Conservation (phyloP, 2,888 invertebrate species). For the Hyles lineata region DNA sequence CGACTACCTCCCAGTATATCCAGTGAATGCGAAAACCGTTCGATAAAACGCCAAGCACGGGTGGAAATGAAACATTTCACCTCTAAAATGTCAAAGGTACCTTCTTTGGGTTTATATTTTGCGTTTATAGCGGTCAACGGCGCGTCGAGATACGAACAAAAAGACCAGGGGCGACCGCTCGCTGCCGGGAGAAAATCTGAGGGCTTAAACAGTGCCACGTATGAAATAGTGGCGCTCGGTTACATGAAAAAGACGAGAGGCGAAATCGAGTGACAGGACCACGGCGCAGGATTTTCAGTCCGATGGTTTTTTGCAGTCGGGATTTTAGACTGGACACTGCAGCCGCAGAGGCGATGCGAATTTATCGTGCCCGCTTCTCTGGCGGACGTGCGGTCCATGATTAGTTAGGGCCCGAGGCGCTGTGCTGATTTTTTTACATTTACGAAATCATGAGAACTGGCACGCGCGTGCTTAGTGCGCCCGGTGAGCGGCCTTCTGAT, state of each 20-base stretch:
- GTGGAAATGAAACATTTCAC: conserved; percentile 78
- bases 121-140: conserved; percentile 82
- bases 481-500: neutral
- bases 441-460: conserved; percentile 13
- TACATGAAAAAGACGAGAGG: conserved; percentile 84
- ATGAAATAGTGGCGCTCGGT: conserved; percentile 83
- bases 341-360: conserved; percentile 70
- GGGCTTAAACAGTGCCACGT: conserved; percentile 84
- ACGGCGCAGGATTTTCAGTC: conserved; percentile 79
- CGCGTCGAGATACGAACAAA: conserved; percentile 77
- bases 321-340: conserved; percentile 74
- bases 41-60: conserved; percentile 67
- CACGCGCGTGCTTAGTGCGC: conserved; percentile 2
- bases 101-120: conserved; percentile 83
- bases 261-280: conserved; percentile 83
- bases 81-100: conserved; percentile 82
- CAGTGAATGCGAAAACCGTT: conserved; percentile 62
- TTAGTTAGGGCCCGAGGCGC: conserved; percentile 59
- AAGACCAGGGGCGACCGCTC: conserved; percentile 71
- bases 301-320: conserved; percentile 78
- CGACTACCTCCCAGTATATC: conserved; percentile 54
- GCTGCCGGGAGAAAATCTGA: conserved; percentile 82
- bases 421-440: conserved; percentile 27
- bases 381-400: conserved; percentile 69
- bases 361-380: conserved; percentile 70